Evolutionary conservation across 64 coral and sea anemone genomes (phyloP), one percentile per base, ranked within the genome.

Genomic region (Acropora yongei): DNA sequence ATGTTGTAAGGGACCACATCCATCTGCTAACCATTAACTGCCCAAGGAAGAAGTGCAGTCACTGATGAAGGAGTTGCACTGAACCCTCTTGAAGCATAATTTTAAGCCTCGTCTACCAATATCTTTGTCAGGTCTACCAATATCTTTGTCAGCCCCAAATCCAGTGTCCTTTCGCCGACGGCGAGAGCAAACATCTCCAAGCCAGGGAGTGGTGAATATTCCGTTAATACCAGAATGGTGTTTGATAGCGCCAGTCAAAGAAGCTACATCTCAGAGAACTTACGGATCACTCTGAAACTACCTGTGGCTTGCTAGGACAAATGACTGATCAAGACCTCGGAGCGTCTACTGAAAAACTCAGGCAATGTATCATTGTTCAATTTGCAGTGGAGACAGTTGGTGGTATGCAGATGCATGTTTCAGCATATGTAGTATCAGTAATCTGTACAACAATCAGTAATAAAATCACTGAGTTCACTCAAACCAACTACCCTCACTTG

Each of bases 401-500:
- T 72, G 69, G 69, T 16, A 86, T 72, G 66, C 3, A 17, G 66
- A 72, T 86, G 13, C 17, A 86, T 73, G 83, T 86, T 72, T 42
- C 65, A 7, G 44, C 13, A 8, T 72, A 55, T 55, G 66, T 86
- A 41, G 83, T 86, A 2, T 65, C 83, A 46, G n/a, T 71, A 1
- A 86, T 69, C 18, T 86, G 83, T 86, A 9, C 83, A 0, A 41
- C 83, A 86, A 47, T 86, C 42, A 86, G 83, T 72, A 61, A 72
- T 72, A 61, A 86, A 47, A 19, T 60, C 2, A 86, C 7, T 71
- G 83, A 55, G 50, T 55, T 55, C 9, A 55, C 50, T 55, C 50
- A 55, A 55, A 9, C 50, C 9, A 6, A 55, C 50, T 55, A 55
- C 50, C 50, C 50, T 55, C 50, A 55, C 50, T 55, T 55, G 50